These are phyloP conservation scores for Agrotis exclamationis DNA, from an alignment of 2,888 invertebrate species.

Conservation along the genomic window DNA sequence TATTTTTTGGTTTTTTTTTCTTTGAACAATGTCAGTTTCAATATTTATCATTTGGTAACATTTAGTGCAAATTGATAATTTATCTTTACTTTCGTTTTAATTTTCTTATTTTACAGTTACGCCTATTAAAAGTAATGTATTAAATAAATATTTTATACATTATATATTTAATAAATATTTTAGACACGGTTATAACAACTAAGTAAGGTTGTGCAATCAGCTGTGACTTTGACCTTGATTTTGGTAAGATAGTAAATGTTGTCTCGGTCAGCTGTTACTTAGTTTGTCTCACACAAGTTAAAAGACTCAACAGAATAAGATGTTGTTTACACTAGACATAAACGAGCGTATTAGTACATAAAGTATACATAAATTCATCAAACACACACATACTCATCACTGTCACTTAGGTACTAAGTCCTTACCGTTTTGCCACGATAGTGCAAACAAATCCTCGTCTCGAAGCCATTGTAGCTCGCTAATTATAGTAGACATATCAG, in stretches of 20 bases:
- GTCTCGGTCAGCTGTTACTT: conserved; percentile 23
- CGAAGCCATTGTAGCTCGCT: conserved; percentile 89
- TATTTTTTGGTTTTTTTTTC: neutral
- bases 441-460: conserved; percentile 88
- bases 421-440: conserved; percentile 89
- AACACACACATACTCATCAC: neutral
- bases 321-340: conserved; percentile 10
- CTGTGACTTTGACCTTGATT: conserved; percentile 41
- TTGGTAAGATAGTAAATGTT: neutral
- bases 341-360: neutral
- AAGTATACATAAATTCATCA: neutral
- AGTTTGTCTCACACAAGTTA: conserved; percentile 5
- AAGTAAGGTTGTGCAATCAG: conserved; percentile 5
- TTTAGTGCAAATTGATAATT: neutral
- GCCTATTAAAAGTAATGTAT: neutral
- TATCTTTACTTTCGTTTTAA: conserved; percentile 1
- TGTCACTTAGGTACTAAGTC: conserved; percentile 12
- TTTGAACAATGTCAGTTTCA: neutral
- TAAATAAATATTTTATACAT: too few species aligned
- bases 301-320: conserved; percentile 18
- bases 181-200: neutral
- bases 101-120: neutral
- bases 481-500: conserved; percentile 89
- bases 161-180: too few species aligned
- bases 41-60: neutral